A percentile compares a stretch with the other conserved stretches of the same genome.
Evolutionary conservation across 2,797 vertebrate genomes (phyloP).

Genomic region (Neosalanx taihuensis): DNA sequence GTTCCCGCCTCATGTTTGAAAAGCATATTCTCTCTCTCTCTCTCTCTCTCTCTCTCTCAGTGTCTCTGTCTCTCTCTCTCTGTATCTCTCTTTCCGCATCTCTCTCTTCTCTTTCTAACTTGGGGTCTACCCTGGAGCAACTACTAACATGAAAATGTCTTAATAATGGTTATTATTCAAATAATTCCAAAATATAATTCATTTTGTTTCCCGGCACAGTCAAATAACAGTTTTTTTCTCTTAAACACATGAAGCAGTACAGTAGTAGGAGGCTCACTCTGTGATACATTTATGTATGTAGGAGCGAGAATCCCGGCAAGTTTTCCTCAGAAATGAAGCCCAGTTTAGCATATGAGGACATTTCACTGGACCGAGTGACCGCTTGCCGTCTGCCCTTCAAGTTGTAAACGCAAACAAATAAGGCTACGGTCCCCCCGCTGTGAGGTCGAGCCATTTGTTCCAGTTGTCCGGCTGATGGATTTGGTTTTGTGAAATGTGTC

Average conservation of each 20-base stretch:
- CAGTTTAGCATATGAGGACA: slow-evolving; percentile 41
- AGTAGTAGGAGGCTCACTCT: no score
- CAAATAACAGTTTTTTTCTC: no score
- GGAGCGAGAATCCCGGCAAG: no score
- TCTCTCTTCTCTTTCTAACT: not conserved
- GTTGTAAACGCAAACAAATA: slow-evolving; percentile 73
- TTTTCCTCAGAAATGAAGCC: no score
- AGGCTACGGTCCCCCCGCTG: slow-evolving; percentile 59
- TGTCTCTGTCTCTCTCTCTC: no score
- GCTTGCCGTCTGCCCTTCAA: slow-evolving; percentile 67
- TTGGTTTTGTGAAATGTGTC: slow-evolving; percentile 69
- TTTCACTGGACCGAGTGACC: slow-evolving; percentile 55
- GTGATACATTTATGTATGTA: no score
- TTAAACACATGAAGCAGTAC: no score
- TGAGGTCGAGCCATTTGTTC: slow-evolving; percentile 74
- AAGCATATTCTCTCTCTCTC: slow-evolving; percentile 14
- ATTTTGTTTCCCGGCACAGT: slow-evolving; percentile 5
- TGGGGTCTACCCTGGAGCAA: slow-evolving; percentile 36
- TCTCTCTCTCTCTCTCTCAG: slow-evolving; percentile 34
- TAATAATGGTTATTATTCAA: slow-evolving; percentile 25
- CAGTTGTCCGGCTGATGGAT: slow-evolving; percentile 80
- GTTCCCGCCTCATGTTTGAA: slow-evolving; percentile 59
- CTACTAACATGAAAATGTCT: slow-evolving; percentile 47
- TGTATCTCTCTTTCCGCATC: no score
- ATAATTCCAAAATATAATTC: not conserved